Conservation (phyloP, 30 jellyfish, hydroid and myxozoan genomes). For the Haliclystus octoradiatus region DNA sequence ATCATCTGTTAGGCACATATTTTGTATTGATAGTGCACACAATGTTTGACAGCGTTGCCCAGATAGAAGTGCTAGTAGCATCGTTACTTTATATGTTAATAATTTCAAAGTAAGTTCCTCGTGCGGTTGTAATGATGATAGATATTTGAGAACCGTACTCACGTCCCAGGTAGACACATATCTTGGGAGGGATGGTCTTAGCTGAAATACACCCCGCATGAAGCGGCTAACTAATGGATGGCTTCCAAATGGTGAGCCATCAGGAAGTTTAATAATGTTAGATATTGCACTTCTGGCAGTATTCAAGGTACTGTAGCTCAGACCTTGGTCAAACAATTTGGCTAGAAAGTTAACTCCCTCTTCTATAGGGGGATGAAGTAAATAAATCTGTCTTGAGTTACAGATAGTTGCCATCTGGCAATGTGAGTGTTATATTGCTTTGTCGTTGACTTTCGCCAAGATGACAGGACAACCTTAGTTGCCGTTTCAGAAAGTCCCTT, state of each 20-base stretch:
- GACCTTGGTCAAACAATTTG: not conserved
- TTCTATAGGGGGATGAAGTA: not conserved
- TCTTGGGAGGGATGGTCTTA: no score
- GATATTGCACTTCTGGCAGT: not conserved
- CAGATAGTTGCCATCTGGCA: not conserved
- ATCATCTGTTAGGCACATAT: no score
- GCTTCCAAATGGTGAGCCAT: not conserved
- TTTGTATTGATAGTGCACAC: slow-evolving; percentile 5
- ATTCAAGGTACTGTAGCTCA: not conserved
- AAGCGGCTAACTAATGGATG: not conserved
- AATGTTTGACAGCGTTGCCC: slow-evolving; percentile 28
- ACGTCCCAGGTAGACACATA: no score
- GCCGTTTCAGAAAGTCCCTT: no score
- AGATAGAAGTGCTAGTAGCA: slow-evolving; percentile 3
- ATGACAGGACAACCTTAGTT: not conserved
- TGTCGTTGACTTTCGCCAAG: not conserved
- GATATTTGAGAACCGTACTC: no score
- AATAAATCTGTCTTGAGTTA: not conserved
- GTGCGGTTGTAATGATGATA: no score
- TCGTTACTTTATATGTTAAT: no score
- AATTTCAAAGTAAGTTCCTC: no score
- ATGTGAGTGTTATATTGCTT: not conserved
- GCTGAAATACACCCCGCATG: no score
- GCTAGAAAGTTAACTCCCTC: not conserved
- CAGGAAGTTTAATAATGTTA: not conserved